A percentile compares a stretch with the other conserved stretches of the same genome.
Evolutionary conservation across 2,113 vertebrate genomes (phyloP).

Genomic region (Camelus dromedarius): DNA sequence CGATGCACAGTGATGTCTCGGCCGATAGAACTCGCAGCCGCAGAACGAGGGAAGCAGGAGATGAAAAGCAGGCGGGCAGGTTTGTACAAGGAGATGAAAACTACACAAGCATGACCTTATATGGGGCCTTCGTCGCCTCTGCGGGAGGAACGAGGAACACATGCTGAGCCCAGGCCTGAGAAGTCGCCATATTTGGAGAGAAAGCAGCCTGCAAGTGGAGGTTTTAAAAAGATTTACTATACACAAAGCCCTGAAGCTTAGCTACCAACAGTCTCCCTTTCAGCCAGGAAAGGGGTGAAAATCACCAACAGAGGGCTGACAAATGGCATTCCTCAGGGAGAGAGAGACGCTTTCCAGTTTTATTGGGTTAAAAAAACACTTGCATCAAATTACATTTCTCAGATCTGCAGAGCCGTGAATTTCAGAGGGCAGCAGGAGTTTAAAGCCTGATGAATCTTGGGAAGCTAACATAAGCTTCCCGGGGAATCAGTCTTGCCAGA

Average conservation of each 20-base stretch:
- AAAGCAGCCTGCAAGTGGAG: background rate
- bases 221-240: slow-evolving; percentile 50
- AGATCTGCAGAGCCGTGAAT: background rate
- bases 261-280: background rate
- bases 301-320: background rate
- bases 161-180: background rate
- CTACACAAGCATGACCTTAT: slow-evolving; percentile 37
- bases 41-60: background rate
- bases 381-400: background rate
- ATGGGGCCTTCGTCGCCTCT: slow-evolving; percentile 49
- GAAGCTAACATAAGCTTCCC: background rate
- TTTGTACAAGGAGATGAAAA: background rate
- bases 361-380: background rate
- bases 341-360: background rate
- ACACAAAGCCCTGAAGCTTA: background rate
- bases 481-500: background rate
- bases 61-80: background rate
- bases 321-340: background rate
- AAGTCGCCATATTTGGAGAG: slow-evolving; percentile 75
- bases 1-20: background rate
- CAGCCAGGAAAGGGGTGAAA: slow-evolving; percentile 36
- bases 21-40: background rate
- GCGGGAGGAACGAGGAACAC: background rate
- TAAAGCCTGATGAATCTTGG: slow-evolving; percentile 9
- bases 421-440: background rate